phyloP scores from a whole-genome alignment of 2,888 invertebrate genomes.

The Polia nebulosa region DNA sequence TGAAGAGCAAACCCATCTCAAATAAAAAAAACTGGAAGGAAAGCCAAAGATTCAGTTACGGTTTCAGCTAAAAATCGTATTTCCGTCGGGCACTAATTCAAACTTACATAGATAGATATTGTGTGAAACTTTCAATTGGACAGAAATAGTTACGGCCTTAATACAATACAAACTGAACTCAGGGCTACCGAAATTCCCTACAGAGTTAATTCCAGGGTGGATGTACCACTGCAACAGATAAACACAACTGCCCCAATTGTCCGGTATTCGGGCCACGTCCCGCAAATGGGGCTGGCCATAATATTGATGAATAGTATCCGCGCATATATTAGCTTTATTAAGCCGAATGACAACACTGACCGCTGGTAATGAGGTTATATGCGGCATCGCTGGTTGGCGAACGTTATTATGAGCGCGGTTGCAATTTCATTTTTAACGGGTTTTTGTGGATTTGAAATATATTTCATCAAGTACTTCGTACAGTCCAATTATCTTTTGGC shows the following conservation, averaged over 20 bases:
- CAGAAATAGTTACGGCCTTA: background rate
- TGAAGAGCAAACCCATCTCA: too few species aligned
- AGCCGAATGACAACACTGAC: slow-evolving; percentile 43
- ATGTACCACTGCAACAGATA: slow-evolving; percentile 10
- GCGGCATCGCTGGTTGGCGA: slow-evolving; percentile 11
- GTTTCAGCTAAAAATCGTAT: too few species aligned
- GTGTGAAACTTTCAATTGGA: background rate
- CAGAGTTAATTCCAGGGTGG: slow-evolving; percentile 2
- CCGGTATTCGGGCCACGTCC: slow-evolving; percentile 40
- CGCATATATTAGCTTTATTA: slow-evolving; percentile 55
- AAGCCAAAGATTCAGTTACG: too few species aligned
- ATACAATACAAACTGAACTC: background rate
- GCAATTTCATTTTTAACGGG: slow-evolving; percentile 24
- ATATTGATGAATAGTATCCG: slow-evolving; percentile 58
- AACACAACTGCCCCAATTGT: slow-evolving; percentile 33
- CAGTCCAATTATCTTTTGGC: slow-evolving; percentile 17
- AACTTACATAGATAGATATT: too few species aligned
- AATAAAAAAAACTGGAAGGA: too few species aligned
- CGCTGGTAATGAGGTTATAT: slow-evolving; percentile 56
- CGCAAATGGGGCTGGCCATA: slow-evolving; percentile 38
- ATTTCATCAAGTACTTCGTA: slow-evolving; percentile 1
- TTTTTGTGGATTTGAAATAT: background rate
- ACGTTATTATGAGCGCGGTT: slow-evolving; percentile 7
- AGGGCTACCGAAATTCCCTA: background rate
- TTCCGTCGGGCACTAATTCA: too few species aligned